phyloP scores from a whole-genome alignment of 2,113 vertebrate genomes.

The Thymallus thymallus region DNA sequence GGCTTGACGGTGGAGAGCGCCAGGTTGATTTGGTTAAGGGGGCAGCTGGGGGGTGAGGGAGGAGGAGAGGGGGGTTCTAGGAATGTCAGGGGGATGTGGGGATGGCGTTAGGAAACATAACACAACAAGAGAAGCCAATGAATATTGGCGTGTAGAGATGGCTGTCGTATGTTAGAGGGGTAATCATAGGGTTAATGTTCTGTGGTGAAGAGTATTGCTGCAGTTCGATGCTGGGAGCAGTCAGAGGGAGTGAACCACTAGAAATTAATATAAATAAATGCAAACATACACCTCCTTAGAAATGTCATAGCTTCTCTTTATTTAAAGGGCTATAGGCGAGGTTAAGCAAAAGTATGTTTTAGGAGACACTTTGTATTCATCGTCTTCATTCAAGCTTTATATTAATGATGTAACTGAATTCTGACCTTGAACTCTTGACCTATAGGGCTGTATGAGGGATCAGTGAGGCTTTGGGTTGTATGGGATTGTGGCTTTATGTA shows the following conservation, averaged over 20 bases:
- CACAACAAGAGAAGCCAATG: neutral
- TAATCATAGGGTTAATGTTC: neutral
- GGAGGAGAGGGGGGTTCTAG: neutral
- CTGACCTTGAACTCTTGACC: constrained; percentile 1
- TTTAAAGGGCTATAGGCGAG: no score
- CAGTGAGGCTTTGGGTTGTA: neutral
- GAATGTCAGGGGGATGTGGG: neutral
- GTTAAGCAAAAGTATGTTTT: no score
- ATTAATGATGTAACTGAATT: neutral
- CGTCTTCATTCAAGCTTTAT: neutral
- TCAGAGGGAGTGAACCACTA: no score
- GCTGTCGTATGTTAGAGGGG: neutral
- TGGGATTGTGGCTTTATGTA: neutral
- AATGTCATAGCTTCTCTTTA: no score
- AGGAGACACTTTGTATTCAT: no score
- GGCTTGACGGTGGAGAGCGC: no score
- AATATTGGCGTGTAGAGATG: neutral
- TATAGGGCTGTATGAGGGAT: neutral
- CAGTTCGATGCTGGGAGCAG: no score
- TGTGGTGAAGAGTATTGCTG: no score
- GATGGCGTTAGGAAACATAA: neutral
- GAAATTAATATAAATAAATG: no score
- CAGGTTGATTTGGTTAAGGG: no score
- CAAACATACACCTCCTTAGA: no score
- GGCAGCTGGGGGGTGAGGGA: neutral